A percentile compares a stretch with the other conserved stretches of the same genome.
Conservation (phyloP, 2,888 invertebrate genomes). For the Cheilosia variabilis region DNA sequence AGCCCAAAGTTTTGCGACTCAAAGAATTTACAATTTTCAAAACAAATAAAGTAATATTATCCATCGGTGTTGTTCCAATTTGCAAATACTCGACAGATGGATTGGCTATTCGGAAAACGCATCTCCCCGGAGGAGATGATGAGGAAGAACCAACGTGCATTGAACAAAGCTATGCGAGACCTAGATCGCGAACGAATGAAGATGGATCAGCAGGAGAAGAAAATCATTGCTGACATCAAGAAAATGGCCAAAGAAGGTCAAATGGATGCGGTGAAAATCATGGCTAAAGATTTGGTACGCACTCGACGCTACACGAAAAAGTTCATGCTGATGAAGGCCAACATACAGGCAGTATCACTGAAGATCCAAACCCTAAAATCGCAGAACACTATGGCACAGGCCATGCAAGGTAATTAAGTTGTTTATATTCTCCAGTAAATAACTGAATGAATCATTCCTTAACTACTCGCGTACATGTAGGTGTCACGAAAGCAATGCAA, state of each 20-base stretch:
- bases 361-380: slow-evolving; percentile 99
- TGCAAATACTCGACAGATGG: slow-evolving; percentile 85
- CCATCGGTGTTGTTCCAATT: not conserved
- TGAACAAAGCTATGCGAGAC: slow-evolving; percentile 99
- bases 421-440: not conserved
- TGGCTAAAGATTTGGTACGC: slow-evolving; percentile 99
- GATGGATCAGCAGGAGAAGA: slow-evolving; percentile 99
- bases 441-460: slow-evolving; percentile 2
- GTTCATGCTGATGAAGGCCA: slow-evolving; percentile 99
- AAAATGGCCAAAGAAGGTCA: slow-evolving; percentile 99
- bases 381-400: slow-evolving; percentile 99
- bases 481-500: slow-evolving; percentile 99
- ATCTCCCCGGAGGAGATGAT: slow-evolving; percentile 99
- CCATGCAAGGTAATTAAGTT: slow-evolving; percentile 91
- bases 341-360: slow-evolving; percentile 98
- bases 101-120: slow-evolving; percentile 98
- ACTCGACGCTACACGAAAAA: slow-evolving; percentile 98
- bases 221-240: slow-evolving; percentile 98
- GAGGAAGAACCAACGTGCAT: slow-evolving; percentile 97
- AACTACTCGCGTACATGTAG: slow-evolving; percentile 75
- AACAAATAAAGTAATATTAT: slow-evolving; percentile 13
- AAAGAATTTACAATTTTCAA: slow-evolving; percentile 28
- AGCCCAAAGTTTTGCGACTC: slow-evolving; percentile 22
- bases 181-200: slow-evolving; percentile 96
- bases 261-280: slow-evolving; percentile 99